Evolutionary conservation across 1,140 invertebrate species (phyloP).

Genomic region (Drosophila ananassae): DNA sequence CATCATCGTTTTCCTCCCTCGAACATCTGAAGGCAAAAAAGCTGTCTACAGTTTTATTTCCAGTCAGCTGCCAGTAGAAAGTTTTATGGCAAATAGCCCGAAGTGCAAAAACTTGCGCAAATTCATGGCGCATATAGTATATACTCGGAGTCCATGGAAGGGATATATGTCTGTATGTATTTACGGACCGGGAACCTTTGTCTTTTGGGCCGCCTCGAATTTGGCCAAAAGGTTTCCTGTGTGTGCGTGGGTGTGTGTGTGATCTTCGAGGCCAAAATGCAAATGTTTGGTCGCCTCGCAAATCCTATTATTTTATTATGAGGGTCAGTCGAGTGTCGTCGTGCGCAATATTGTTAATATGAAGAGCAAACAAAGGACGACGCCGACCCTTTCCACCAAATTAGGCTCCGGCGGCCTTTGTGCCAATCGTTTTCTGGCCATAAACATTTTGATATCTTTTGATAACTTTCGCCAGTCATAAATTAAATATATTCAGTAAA

Average conservation of each 20-base stretch:
- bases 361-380: constrained; percentile 49
- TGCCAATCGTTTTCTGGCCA: constrained; percentile 6
- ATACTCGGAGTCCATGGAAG: neutral
- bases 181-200: constrained; percentile 30
- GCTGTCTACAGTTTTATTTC: constrained; percentile 41
- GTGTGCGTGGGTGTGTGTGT: constrained; percentile 22
- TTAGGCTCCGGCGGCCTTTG: constrained; percentile 8
- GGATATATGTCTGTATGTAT: neutral
- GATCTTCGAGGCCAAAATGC: constrained; percentile 58
- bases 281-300: constrained; percentile 52
- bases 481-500: constrained; percentile 28
- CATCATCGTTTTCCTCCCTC: neutral
- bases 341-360: constrained; percentile 54
- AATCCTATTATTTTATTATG: constrained; percentile 65
- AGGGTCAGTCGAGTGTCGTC: constrained; percentile 54
- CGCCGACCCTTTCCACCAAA: constrained; percentile 2
- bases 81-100: constrained; percentile 45
- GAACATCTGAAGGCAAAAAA: neutral
- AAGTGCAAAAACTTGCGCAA: constrained; percentile 32
- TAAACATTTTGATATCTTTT: constrained; percentile 44
- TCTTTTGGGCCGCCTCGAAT: constrained; percentile 45
- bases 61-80: constrained; percentile 23
- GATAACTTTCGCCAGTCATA: constrained; percentile 40
- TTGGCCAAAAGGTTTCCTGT: constrained; percentile 42
- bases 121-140: constrained; percentile 16